phyloP scores from a whole-genome alignment of 2,113 vertebrate genomes.

The Felis chaus region DNA sequence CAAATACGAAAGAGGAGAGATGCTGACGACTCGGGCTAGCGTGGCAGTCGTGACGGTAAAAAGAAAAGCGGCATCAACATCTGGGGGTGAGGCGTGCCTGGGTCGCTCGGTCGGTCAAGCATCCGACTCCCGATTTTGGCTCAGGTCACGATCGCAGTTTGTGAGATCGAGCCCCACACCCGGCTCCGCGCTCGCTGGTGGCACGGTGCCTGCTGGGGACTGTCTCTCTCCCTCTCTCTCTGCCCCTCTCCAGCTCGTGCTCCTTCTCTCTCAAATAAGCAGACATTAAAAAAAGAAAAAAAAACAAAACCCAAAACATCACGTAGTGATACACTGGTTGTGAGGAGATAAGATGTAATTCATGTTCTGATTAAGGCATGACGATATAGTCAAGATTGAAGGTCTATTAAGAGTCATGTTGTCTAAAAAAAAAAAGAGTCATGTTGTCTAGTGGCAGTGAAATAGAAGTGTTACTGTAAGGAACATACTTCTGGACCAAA shows the following conservation, averaged over 20 bases:
- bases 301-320: too few species aligned
- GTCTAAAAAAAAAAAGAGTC: background rate
- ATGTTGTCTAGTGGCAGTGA: background rate
- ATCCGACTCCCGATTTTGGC: too few species aligned
- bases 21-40: background rate
- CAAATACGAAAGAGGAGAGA: slow-evolving; percentile 4
- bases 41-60: background rate
- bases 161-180: too few species aligned
- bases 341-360: background rate
- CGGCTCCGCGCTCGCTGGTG: too few species aligned
- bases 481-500: background rate
- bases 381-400: background rate
- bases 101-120: too few species aligned
- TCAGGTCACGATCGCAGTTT: too few species aligned
- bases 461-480: background rate
- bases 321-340: background rate
- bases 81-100: too few species aligned
- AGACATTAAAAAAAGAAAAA: too few species aligned
- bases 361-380: background rate
- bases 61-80: background rate
- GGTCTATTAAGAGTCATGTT: background rate
- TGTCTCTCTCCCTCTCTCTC: too few species aligned
- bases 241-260: too few species aligned
- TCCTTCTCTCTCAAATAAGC: too few species aligned
- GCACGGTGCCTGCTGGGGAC: too few species aligned